A percentile compares a stretch with the other conserved stretches of the same genome.
These are phyloP conservation scores for Dicyrtoma fusca DNA, from an alignment of 2,888 invertebrate species.

Conservation along the genomic window DNA sequence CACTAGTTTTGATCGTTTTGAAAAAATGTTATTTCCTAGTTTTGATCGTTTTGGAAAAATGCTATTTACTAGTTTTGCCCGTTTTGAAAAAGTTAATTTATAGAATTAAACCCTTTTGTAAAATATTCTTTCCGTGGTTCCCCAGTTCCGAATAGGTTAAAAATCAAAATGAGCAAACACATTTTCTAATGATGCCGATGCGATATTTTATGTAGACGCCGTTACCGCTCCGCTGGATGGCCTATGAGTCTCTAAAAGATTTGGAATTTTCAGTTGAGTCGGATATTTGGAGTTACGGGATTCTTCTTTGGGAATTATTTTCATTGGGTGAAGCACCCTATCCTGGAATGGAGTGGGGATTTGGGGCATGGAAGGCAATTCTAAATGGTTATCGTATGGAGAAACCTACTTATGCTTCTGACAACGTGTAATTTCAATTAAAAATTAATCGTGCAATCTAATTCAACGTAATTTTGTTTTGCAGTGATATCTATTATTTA, in stretches of 20 bases:
- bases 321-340: slow-evolving; percentile 36
- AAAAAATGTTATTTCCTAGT: no score
- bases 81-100: no score
- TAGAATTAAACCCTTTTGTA: no score
- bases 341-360: slow-evolving; percentile 39
- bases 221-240: slow-evolving; percentile 41
- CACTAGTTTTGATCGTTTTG: no score
- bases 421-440: slow-evolving; percentile 20
- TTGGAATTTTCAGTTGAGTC: slow-evolving; percentile 38
- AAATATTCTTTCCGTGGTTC: no score
- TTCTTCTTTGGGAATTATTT: slow-evolving; percentile 38
- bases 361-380: slow-evolving; percentile 32
- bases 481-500: background rate
- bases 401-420: slow-evolving; percentile 30
- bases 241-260: slow-evolving; percentile 36
- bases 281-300: slow-evolving; percentile 39
- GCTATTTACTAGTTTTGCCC: no score
- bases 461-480: background rate
- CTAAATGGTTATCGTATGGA: slow-evolving; percentile 33
- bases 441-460: background rate
- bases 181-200: no score
- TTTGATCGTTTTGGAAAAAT: background rate
- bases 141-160: no score
- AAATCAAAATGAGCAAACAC: no score
- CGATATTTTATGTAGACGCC: no score